Conservation (phyloP, 2,113 vertebrate species). For the Neogale vison region DNA sequence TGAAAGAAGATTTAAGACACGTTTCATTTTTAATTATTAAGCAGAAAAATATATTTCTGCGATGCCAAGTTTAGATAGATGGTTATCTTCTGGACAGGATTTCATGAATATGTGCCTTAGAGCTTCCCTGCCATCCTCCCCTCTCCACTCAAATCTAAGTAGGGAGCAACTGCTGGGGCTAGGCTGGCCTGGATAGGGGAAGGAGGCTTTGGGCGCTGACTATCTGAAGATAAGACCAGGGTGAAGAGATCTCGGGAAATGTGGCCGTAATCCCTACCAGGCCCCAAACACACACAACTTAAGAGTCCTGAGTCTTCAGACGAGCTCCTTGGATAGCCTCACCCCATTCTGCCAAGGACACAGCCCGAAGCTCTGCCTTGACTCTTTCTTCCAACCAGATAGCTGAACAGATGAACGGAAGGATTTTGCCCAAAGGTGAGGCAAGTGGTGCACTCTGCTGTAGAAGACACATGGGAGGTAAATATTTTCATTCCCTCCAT, state of each 20-base stretch:
- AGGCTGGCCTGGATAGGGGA: neutral
- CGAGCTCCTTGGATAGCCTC: neutral
- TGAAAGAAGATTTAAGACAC: conserved; percentile 71
- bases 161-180: neutral
- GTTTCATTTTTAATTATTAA: neutral
- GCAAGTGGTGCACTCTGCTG: neutral
- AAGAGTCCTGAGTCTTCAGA: neutral
- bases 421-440: neutral
- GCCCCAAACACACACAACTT: neutral
- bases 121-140: neutral
- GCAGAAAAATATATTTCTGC: conserved; percentile 32
- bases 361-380: neutral
- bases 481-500: neutral
- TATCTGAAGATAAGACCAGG: neutral
- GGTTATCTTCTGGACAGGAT: neutral
- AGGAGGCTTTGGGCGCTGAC: neutral
- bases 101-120: neutral
- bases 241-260: neutral
- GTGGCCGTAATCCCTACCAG: neutral
- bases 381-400: neutral
- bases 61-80: neutral
- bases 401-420: neutral
- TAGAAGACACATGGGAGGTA: neutral
- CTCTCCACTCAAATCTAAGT: neutral
- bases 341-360: neutral